phyloP scores from a whole-genome alignment of 2,797 vertebrate species.

The Falco peregrinus region DNA sequence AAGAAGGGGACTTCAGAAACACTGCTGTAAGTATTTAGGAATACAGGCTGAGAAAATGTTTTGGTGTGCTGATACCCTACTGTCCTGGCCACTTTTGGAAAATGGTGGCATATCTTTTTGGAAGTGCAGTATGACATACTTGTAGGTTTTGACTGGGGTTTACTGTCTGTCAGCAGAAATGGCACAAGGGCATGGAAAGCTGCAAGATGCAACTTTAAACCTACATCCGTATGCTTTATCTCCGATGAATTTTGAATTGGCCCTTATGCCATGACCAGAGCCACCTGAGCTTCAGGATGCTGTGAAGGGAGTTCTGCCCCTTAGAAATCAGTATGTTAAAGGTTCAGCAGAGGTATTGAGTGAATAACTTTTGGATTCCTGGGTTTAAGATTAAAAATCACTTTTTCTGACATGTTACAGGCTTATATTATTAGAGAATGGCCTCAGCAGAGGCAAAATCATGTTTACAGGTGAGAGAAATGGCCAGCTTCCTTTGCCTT shows the following conservation, averaged over 20 bases:
- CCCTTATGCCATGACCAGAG: background rate
- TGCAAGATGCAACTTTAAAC: background rate
- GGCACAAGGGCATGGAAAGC: background rate
- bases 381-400: background rate
- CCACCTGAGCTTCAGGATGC: background rate
- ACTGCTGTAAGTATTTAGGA: constrained; percentile 9
- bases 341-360: background rate
- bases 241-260: background rate
- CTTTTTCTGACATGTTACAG: background rate
- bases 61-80: background rate
- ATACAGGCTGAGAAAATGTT: constrained; percentile 8
- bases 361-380: background rate
- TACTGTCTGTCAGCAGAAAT: background rate
- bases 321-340: background rate
- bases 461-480: background rate
- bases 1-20: constrained; percentile 58
- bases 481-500: background rate
- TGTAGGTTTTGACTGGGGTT: background rate
- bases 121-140: background rate
- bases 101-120: background rate
- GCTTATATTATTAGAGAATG: background rate
- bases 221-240: background rate
- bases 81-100: background rate
- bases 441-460: background rate
- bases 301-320: background rate